Conservation (phyloP, 2,797 vertebrate species). For the Adelosebastes latens region DNA sequence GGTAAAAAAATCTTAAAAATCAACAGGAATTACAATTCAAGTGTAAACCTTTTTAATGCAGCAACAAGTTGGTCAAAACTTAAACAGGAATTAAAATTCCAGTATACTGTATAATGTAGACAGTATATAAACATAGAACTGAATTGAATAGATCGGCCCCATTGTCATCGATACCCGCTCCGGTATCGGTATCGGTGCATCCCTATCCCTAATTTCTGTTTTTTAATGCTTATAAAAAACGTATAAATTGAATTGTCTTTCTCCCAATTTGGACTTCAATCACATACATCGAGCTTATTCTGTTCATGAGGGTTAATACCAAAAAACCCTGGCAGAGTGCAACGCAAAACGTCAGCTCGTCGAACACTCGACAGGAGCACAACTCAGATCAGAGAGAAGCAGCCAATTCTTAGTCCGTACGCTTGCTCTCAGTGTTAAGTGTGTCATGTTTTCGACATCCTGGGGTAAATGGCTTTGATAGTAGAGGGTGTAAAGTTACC, state of each 20-base stretch:
- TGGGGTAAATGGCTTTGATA: slow-evolving; percentile 79
- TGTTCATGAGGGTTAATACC: slow-evolving; percentile 11
- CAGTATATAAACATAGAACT: no score
- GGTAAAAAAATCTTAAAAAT: no score
- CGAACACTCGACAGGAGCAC: background rate
- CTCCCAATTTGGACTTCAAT: slow-evolving; percentile 24
- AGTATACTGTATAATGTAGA: no score
- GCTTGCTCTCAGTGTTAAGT: background rate
- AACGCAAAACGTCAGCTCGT: slow-evolving; percentile 7
- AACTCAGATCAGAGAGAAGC: background rate
- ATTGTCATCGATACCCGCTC: no score
- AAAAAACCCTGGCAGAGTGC: slow-evolving; percentile 40
- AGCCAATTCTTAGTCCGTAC: background rate
- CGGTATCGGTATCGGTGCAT: no score
- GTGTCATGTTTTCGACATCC: slow-evolving; percentile 77
- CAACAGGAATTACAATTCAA: no score
- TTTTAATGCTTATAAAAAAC: background rate
- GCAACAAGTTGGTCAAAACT: no score
- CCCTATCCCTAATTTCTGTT: background rate
- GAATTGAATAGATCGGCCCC: no score
- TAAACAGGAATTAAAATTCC: no score
- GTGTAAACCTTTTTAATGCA: no score
- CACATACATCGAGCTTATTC: slow-evolving; percentile 3
- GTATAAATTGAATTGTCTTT: background rate
- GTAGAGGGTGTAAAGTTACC: slow-evolving; percentile 82